Evolutionary conservation across 2,797 vertebrate genomes (phyloP), one percentile per base, ranked within the genome.

Genomic region (Pantherophis vulpinus): DNA sequence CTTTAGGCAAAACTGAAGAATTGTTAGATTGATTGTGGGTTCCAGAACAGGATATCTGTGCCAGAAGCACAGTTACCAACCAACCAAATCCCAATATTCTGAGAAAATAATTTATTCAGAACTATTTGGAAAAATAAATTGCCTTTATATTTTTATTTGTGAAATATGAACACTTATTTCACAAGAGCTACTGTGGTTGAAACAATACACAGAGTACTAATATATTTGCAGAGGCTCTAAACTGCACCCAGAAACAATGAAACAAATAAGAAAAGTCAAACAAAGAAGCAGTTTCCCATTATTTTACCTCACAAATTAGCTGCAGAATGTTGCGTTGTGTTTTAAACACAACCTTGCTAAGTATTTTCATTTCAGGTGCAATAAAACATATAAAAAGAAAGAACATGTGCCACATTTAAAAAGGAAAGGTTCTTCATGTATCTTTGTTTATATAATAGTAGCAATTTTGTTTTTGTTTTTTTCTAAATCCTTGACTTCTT

Each of bases 81-180:
- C 95, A 93, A 89, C 91, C 92, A 63, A 87, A 94, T 93, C 95
- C 94, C 89, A 92, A 96, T 96, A 94, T 96, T 92, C 93, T 92
- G 86, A 88, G 70, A 91, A 97, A 97, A 97, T 92, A 96, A 94
- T 74, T 88, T 94, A 95, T 94, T 92, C 47, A 93, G 95, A 94
- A 95, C 86, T 92, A 60, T 94, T 94, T 91, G 90, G 90, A 93
- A 97, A 79, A 97, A 96, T 88, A 95, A 95, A 91, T 92, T 97
- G 88, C 91, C 95, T 93, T 95, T 95, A 70, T 95, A 70, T 94
- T 97, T 97, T 96, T 96, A 95, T 96, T 74, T 92, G 0, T 2
- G 89, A 32, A 92, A 92, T 63, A 96, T 96, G 95, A 94, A 79
- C 55, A 55, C 13, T 27, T 29, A n/a, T 47, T 90, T 42, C 74